Evolutionary conservation across 2,113 vertebrate genomes (phyloP).

Genomic region (Etheostoma cragini): DNA sequence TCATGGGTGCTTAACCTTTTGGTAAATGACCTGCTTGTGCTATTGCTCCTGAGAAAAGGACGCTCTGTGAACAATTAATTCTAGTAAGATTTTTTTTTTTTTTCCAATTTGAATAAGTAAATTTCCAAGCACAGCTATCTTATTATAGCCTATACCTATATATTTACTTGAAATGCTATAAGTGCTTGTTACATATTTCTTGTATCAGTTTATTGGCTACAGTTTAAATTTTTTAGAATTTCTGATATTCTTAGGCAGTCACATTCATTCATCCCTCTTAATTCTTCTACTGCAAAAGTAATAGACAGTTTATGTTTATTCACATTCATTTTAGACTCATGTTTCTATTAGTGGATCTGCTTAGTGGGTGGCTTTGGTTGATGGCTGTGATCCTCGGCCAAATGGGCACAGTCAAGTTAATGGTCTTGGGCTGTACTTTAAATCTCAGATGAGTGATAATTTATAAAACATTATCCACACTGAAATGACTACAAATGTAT

Average conservation of each 20-base stretch:
- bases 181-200: background rate
- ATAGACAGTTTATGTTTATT: background rate
- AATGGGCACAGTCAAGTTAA: background rate
- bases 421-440: background rate
- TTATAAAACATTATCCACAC: background rate
- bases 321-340: background rate
- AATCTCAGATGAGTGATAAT: conserved; percentile 12
- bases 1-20: conserved; percentile 63
- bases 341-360: conserved; percentile 26
- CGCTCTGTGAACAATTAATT: background rate
- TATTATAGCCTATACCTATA: background rate
- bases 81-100: background rate
- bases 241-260: background rate
- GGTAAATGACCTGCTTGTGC: conserved; percentile 31
- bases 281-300: background rate
- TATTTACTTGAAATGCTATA: background rate
- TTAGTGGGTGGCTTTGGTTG: conserved; percentile 5
- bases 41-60: conserved; percentile 6
- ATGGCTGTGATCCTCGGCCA: background rate
- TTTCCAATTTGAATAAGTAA: too few species aligned
- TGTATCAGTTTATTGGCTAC: background rate
- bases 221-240: background rate
- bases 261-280: background rate
- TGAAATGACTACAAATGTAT: background rate
- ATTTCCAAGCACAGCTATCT: background rate